Conservation (phyloP, 2,797 vertebrate species). For the Enteromius paludinosus region DNA sequence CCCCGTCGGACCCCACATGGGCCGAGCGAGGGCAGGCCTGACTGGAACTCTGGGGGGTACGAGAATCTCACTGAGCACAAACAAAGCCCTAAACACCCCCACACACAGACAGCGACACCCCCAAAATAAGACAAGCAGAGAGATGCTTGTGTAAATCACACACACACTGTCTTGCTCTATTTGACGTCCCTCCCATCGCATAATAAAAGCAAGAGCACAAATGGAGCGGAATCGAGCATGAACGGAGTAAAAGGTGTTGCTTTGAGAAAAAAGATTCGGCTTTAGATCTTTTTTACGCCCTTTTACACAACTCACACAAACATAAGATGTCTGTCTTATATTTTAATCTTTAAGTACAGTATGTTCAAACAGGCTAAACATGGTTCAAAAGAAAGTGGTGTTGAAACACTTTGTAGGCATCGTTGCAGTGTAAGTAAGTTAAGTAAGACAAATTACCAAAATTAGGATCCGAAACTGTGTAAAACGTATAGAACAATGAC, state of each 20-base stretch:
- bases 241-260: slow-evolving; percentile 7
- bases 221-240: slow-evolving; percentile 16
- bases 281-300: background rate
- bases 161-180: slow-evolving; percentile 40
- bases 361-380: slow-evolving; percentile 30
- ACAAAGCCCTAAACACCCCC: slow-evolving; percentile 71
- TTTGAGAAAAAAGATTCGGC: background rate
- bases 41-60: slow-evolving; percentile 54
- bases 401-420: slow-evolving; percentile 15
- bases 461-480: background rate
- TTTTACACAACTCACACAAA: slow-evolving; percentile 13
- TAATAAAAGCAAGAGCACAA: slow-evolving; percentile 44
- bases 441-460: background rate
- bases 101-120: slow-evolving; percentile 56
- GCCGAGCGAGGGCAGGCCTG: slow-evolving; percentile 46
- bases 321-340: background rate
- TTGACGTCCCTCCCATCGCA: slow-evolving; percentile 26
- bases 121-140: slow-evolving; percentile 62
- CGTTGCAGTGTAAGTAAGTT: background rate
- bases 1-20: slow-evolving; percentile 74
- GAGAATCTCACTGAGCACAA: slow-evolving; percentile 71
- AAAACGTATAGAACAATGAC: background rate
- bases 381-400: slow-evolving; percentile 43
- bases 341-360: slow-evolving; percentile 20
- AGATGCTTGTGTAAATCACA: slow-evolving; percentile 67